Evolutionary conservation across 2,797 vertebrate genomes (phyloP).

Genomic region (Bradypodion pumilum): DNA sequence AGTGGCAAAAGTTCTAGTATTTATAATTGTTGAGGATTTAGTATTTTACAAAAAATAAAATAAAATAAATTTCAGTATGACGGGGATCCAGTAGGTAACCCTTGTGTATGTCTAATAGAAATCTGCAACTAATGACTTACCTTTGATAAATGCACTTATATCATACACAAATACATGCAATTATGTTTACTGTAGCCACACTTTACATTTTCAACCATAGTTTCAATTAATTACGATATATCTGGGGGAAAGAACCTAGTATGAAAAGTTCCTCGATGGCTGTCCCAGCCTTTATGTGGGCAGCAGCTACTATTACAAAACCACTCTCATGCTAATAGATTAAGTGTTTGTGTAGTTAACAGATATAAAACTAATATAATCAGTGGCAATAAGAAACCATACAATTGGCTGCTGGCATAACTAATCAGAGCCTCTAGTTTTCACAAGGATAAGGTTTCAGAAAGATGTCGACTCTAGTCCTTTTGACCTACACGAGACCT

Average conservation of each 20-base stretch:
- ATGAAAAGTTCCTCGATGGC: too few relatives aligned
- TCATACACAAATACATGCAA: not conserved
- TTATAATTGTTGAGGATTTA: not conserved
- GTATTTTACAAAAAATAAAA: not conserved
- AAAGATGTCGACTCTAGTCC: slow-evolving; percentile 75
- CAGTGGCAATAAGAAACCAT: slow-evolving; percentile 64
- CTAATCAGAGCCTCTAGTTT: slow-evolving; percentile 73
- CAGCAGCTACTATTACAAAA: slow-evolving; percentile 56
- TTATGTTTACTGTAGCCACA: not conserved
- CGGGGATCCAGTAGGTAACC: not conserved
- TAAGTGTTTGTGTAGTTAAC: slow-evolving; percentile 77
- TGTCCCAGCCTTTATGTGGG: slow-evolving; percentile 51
- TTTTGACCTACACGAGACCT: slow-evolving; percentile 78
- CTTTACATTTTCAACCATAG: not conserved
- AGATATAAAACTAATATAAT: slow-evolving; percentile 80
- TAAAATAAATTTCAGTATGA: not conserved
- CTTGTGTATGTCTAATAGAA: not conserved
- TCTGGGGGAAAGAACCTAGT: too few relatives aligned
- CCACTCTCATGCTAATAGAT: slow-evolving; percentile 76
- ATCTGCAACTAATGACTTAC: not conserved
- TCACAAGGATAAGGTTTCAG: slow-evolving; percentile 74
- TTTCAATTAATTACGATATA: not conserved
- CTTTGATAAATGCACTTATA: not conserved
- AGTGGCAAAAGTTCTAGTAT: not conserved
- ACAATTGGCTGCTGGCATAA: slow-evolving; percentile 66